A percentile compares a stretch with the other conserved stretches of the same genome.
Evolutionary conservation across 92 coral and sea anemone species (phyloP).

Genomic region (Diadumene lineata): DNA sequence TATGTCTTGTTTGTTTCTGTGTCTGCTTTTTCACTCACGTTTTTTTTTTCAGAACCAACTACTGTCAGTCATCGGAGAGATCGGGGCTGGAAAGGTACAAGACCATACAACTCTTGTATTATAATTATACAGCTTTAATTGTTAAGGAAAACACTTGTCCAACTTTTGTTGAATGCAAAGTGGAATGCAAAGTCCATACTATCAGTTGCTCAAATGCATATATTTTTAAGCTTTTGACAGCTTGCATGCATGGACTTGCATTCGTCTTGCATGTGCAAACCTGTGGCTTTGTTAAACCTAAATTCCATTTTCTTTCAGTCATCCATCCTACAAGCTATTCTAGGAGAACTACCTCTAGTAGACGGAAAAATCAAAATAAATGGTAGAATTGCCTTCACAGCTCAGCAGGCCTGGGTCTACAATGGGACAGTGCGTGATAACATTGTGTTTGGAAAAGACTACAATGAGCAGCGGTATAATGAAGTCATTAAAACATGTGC

Average conservation of each 20-base stretch:
- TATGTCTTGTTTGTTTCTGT: no score
- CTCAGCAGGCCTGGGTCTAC: conserved; percentile 64
- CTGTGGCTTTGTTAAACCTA: no score
- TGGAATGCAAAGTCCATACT: no score
- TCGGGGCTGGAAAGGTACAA: conserved; percentile 44
- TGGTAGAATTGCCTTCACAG: conserved; percentile 54
- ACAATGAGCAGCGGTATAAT: conserved; percentile 40
- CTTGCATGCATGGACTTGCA: no score
- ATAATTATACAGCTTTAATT: neutral
- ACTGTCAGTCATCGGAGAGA: conserved; percentile 33
- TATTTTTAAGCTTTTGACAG: no score
- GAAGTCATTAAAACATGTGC: conserved; percentile 60
- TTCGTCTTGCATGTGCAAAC: no score
- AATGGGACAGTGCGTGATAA: conserved; percentile 58
- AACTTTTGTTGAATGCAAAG: no score
- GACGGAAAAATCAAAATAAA: conserved; percentile 46
- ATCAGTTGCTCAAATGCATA: no score
- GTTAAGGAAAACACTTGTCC: no score
- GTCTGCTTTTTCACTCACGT: neutral
- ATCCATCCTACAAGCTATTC: conserved; percentile 53
- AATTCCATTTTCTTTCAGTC: conserved; percentile 26
- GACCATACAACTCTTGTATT: no score
- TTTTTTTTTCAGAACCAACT: conserved; percentile 13
- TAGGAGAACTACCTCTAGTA: conserved; percentile 51
- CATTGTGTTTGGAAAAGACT: conserved; percentile 55